Conservation (phyloP, 2,797 vertebrate species). For the Anniella stebbinsi region DNA sequence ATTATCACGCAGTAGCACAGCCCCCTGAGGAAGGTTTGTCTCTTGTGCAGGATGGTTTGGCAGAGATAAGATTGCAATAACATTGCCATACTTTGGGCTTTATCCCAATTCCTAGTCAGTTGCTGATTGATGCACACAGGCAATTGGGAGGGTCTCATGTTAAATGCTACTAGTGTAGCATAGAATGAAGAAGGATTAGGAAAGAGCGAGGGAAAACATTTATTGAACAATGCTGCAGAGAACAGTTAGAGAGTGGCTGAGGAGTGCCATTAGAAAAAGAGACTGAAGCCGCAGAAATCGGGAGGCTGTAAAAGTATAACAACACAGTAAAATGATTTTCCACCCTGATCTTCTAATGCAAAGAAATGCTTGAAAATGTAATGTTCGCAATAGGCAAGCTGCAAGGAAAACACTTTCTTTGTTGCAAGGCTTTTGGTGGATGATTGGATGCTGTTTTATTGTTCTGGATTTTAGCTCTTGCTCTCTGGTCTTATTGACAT, state of each 20-base stretch:
- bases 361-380: conserved; percentile 48
- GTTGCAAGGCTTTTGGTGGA: neutral
- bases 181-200: conserved; percentile 9
- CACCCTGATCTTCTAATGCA: conserved; percentile 35
- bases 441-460: neutral
- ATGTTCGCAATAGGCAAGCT: conserved; percentile 15
- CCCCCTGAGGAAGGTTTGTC: conserved; percentile 64
- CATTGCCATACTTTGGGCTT: conserved; percentile 58
- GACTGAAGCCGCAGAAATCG: conserved; percentile 44
- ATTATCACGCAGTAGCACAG: conserved; percentile 61
- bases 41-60: conserved; percentile 67
- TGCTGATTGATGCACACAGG: conserved; percentile 51
- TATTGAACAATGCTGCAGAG: conserved; percentile 54
- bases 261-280: conserved; percentile 47
- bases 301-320: conserved; percentile 41
- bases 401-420: neutral
- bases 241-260: conserved; percentile 62
- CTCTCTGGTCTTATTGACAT: neutral
- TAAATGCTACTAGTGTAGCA: conserved; percentile 50
- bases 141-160: conserved; percentile 53
- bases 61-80: conserved; percentile 72
- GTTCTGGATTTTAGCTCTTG: neutral
- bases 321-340: conserved; percentile 35
- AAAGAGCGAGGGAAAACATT: conserved; percentile 53
- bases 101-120: conserved; percentile 55